These are phyloP conservation scores for Cephalotes varians DNA, from an alignment of 2,888 invertebrate species.

Conservation along the genomic window DNA sequence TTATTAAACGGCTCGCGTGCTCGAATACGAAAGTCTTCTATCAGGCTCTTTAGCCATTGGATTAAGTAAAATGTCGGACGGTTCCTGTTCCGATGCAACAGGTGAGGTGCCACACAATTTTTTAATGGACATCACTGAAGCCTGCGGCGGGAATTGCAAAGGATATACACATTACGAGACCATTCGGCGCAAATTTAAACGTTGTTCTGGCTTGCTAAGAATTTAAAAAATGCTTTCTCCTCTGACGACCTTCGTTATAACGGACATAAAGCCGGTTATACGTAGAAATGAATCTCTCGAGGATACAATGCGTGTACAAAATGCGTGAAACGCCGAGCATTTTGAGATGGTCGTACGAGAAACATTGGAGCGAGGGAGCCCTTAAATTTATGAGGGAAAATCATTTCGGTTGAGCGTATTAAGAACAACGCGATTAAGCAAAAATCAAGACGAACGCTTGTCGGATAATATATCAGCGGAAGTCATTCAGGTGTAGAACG, in stretches of 20 bases:
- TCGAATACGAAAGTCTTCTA: conserved; percentile 69
- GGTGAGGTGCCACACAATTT: conserved; percentile 79
- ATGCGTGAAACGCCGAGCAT: conserved; percentile 24
- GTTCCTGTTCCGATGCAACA: conserved; percentile 77
- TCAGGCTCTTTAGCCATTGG: conserved; percentile 71
- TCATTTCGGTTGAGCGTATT: not conserved
- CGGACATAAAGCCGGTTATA: conserved; percentile 7
- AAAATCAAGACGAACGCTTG: conserved; percentile 68
- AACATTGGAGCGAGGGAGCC: not conserved
- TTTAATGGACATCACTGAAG: conserved; percentile 72
- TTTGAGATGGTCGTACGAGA: not conserved
- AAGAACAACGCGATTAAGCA: conserved; percentile 40
- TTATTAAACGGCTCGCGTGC: conserved; percentile 71
- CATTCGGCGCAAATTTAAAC: conserved; percentile 65
- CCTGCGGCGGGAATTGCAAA: conserved; percentile 35
- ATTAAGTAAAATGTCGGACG: conserved; percentile 77
- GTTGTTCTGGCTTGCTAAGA: conserved; percentile 45
- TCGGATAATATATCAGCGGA: conserved; percentile 78
- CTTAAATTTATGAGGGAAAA: not conserved
- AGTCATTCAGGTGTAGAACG: conserved; percentile 80
- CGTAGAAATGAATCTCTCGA: conserved; percentile 32
- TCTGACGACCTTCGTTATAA: conserved; percentile 39
- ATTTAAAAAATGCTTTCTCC: conserved; percentile 39
- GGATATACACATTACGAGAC: conserved; percentile 55
- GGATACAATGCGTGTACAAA: conserved; percentile 23